phyloP scores from a whole-genome alignment of 2,113 vertebrate genomes.

The Dipodomys stephensi region DNA sequence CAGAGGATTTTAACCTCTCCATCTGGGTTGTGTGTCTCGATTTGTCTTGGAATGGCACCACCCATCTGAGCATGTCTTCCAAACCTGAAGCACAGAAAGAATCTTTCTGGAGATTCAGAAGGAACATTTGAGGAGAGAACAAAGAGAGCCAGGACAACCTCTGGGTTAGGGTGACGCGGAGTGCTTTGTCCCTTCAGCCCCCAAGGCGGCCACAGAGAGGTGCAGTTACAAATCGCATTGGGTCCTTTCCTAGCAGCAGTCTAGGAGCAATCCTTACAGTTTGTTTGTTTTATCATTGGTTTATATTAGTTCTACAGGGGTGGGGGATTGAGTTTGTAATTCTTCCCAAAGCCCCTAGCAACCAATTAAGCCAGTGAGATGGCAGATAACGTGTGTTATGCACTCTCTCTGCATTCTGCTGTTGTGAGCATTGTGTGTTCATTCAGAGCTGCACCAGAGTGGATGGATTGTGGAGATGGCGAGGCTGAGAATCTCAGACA shows the following conservation, averaged over 20 bases:
- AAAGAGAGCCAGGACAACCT: background rate
- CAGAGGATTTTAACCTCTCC: constrained; percentile 43
- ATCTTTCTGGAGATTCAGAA: background rate
- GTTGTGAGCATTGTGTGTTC: background rate
- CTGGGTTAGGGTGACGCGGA: no score
- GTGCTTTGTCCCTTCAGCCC: background rate
- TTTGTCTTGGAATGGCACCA: background rate
- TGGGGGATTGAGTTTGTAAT: background rate
- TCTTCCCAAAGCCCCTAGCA: background rate
- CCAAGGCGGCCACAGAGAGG: background rate
- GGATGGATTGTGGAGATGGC: background rate
- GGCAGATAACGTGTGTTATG: background rate
- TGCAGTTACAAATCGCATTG: background rate
- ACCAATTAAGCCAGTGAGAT: background rate
- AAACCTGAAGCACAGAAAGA: background rate
- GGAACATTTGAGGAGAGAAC: background rate
- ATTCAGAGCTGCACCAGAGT: background rate
- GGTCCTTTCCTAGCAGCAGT: background rate
- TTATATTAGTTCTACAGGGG: no score
- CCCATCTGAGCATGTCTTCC: background rate
- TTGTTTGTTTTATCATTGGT: background rate
- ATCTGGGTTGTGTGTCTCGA: constrained; percentile 40
- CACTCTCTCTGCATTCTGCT: background rate
- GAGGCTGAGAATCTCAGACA: no score
- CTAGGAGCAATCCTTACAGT: background rate